Evolutionary conservation across 2,888 invertebrate species (phyloP).

Genomic region (Bellardia pandia): DNA sequence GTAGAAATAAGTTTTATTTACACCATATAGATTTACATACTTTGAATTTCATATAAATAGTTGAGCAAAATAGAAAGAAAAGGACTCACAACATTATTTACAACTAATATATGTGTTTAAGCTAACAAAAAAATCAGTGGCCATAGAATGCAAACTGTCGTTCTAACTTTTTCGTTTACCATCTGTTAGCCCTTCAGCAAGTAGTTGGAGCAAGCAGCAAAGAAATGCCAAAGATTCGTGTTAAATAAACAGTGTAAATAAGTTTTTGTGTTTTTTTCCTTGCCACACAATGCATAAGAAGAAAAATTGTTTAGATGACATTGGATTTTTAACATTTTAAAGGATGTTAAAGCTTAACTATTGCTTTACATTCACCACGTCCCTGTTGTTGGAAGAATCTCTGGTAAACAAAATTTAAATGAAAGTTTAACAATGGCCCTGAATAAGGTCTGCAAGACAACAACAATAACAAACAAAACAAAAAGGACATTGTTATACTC

Average conservation of each 20-base stretch:
- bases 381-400: conserved; percentile 53
- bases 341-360: conserved; percentile 36
- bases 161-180: conserved; percentile 16
- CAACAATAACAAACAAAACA: conserved; percentile 22
- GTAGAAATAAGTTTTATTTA: conserved; percentile 65
- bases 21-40: conserved; percentile 63
- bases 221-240: conserved; percentile 74
- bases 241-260: conserved; percentile 78
- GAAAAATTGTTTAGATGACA: conserved; percentile 80
- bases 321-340: conserved; percentile 76
- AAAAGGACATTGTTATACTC: conserved; percentile 67
- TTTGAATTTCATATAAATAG: conserved; percentile 36
- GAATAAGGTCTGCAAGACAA: conserved; percentile 41
- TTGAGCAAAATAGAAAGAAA: conserved; percentile 2
- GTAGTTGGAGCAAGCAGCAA: conserved; percentile 21
- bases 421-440: conserved; percentile 69
- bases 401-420: conserved; percentile 64
- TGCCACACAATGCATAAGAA: conserved; percentile 35
- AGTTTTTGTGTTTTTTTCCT: conserved; percentile 35
- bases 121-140: conserved; percentile 35
- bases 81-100: conserved; percentile 61
- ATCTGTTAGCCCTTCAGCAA: conserved; percentile 24
- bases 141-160: conserved; percentile 32
- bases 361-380: conserved; percentile 24
- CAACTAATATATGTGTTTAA: conserved; percentile 38